Base-by-base conservation (phyloP, 2,113 vertebrate species). In the Vicugna pacos region DNA sequence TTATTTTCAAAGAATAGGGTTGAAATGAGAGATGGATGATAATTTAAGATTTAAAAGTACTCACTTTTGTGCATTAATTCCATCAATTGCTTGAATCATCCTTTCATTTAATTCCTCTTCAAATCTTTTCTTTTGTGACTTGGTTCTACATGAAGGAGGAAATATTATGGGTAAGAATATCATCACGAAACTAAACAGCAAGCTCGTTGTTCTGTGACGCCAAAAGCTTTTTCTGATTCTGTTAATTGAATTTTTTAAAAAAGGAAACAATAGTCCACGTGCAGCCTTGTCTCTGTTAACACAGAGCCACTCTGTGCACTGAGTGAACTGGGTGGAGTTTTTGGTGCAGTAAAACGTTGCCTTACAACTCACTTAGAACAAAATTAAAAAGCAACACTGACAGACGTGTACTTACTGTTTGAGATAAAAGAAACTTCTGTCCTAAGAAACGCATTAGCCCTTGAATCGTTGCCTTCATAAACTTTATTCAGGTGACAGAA, bases 1-100 rank as follows among this genome's bases (percentile, higher is more conserved):
- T 5, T 56, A 48, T 87, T 94, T 91, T 82, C 16, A 95, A 84
- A 70, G 22, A 89, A 54, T 2, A 70, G 38, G 9, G 3, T 88
- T 85, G 50, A 86, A 72, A 72, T 48, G 56, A 24, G 65, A 96
- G 32, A 42, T n/a, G 20, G 54, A 24, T 16, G 52, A 1, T 42
- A 50, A 65, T 12, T 14, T 13, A 81, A 65, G 32, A 22, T 9
- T 24, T 84, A 13, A 32, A 92, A 26, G n/a, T 35, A 97, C 98
- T 97, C 99, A 99, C 99, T 99, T 99, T 97, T 99, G 99, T 75
- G 99, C 99, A 96, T 99, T 99, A 98, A 99, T 99, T 84, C 99
- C 99, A 95, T 99, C 99, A 96, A 99, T 99, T 13, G 99, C 99
- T 97, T 99, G 99, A 97, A 99, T 99, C 99, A 99, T 99, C 88